Percentiles rank a stretch among this genome's conserved stretches.
phyloP scores from a whole-genome alignment of 1,140 invertebrate genomes.

The Pygmarrhopalites habei region DNA sequence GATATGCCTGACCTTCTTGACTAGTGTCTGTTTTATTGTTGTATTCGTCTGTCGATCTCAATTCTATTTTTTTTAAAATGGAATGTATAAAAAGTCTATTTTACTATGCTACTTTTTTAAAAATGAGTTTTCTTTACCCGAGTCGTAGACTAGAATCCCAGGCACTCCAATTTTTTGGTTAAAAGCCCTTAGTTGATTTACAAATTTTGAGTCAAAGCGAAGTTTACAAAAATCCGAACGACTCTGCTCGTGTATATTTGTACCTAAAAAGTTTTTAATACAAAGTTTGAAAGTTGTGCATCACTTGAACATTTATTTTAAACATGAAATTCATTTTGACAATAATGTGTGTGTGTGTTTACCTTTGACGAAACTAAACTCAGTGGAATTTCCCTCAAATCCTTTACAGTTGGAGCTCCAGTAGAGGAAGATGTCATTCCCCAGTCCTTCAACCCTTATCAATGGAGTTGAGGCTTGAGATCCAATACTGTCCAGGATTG shows the following conservation, averaged over 20 bases:
- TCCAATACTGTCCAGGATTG: conserved; percentile 60
- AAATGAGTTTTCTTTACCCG: conserved; percentile 45
- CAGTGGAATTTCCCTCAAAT: conserved; percentile 45
- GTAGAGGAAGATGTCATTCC: conserved; percentile 66
- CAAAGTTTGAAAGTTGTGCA: no score
- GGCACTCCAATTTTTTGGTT: conserved; percentile 60
- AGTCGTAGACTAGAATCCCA: conserved; percentile 61
- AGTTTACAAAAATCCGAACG: conserved; percentile 62
- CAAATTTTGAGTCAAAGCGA: conserved; percentile 60
- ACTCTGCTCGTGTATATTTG: conserved; percentile 56
- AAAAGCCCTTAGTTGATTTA: conserved; percentile 61
- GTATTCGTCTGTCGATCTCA: conserved; percentile 43
- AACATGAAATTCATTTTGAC: no score
- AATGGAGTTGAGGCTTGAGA: conserved; percentile 53
- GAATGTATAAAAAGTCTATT: not conserved
- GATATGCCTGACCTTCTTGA: conserved; percentile 44
- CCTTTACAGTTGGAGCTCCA: conserved; percentile 62
- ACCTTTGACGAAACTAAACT: conserved; percentile 47
- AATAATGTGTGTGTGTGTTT: no score
- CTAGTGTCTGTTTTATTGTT: conserved; percentile 45
- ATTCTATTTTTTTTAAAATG: conserved; percentile 41
- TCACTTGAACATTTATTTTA: no score
- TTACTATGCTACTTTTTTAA: not conserved
- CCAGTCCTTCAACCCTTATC: conserved; percentile 53
- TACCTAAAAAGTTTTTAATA: no score